phyloP scores from a whole-genome alignment of 2,888 invertebrate species.

The Dasypolia templi region DNA sequence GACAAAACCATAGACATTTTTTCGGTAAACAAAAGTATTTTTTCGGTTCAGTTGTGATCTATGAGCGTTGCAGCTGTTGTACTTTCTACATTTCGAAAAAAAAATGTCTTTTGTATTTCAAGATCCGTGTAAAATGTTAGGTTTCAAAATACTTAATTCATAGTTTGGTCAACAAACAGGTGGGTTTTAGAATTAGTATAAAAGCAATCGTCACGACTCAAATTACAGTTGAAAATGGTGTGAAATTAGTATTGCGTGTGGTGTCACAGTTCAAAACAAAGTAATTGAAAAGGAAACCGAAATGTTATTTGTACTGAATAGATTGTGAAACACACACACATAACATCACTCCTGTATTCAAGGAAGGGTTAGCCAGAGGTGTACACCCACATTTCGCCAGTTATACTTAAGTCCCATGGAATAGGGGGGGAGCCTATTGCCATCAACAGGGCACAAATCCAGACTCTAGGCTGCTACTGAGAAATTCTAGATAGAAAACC shows the following conservation, averaged over 20 bases:
- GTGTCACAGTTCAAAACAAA: constrained; percentile 12
- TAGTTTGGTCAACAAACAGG: constrained; percentile 19
- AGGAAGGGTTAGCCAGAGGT: too few species aligned
- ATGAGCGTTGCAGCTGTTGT: too few species aligned
- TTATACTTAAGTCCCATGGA: too few species aligned
- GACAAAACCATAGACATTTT: too few species aligned
- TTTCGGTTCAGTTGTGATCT: not conserved
- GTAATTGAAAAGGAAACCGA: not conserved
- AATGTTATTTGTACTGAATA: constrained; percentile 6
- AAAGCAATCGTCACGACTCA: constrained; percentile 21
- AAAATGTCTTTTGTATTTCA: constrained; percentile 2
- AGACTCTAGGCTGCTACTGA: too few species aligned
- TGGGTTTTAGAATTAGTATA: constrained; percentile 31
- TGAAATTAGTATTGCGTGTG: constrained; percentile 46
- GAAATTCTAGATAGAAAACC: too few species aligned
- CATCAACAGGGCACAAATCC: too few species aligned
- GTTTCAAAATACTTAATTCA: constrained; percentile 44
- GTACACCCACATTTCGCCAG: too few species aligned
- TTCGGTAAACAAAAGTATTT: not conserved
- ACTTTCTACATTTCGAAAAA: not conserved
- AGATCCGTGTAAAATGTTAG: constrained; percentile 16
- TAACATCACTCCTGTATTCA: too few species aligned
- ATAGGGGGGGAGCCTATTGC: too few species aligned
- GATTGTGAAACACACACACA: too few species aligned
- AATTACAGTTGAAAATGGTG: constrained; percentile 38